A percentile compares a stretch with the other conserved stretches of the same genome.
These are phyloP conservation scores for Picathartes gymnocephalus DNA, from an alignment of 2,113 vertebrate genomes.

Conservation along the genomic window DNA sequence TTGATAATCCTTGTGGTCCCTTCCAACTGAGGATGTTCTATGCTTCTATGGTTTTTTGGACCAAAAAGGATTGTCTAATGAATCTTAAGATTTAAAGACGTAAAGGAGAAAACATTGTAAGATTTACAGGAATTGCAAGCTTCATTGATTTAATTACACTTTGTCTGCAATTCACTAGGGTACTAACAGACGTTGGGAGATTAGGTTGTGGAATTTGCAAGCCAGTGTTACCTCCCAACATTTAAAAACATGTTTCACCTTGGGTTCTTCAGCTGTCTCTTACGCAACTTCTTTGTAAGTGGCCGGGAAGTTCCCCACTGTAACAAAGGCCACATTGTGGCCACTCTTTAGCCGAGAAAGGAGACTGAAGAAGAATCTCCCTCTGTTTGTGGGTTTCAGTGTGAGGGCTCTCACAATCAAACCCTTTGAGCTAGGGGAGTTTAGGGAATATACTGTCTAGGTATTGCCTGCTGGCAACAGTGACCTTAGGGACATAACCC, in stretches of 20 bases:
- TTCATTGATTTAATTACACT: not conserved
- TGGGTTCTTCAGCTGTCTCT: not conserved
- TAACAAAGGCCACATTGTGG: conserved; percentile 29
- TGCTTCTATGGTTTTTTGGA: not conserved
- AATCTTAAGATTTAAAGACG: not conserved
- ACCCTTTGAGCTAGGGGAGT: conserved; percentile 10
- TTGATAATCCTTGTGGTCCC: not conserved
- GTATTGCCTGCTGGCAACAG: conserved; percentile 35
- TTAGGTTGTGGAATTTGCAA: not conserved
- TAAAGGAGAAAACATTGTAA: not conserved
- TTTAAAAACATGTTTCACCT: not conserved
- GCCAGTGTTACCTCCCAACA: not conserved
- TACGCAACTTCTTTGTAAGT: not conserved
- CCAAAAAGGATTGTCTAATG: not conserved
- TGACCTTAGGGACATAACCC: conserved; percentile 47
- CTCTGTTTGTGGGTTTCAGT: not conserved
- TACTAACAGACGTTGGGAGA: not conserved
- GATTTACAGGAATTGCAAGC: not conserved
- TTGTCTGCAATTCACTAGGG: not conserved
- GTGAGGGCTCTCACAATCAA: conserved; percentile 17
- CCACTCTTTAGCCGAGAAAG: not conserved
- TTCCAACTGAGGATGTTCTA: not conserved
- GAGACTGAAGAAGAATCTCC: conserved; percentile 20
- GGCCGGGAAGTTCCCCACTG: not conserved
- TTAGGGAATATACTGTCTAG: not conserved